Conservation (phyloP, 1,140 invertebrate species). For the Papilio dardanus region DNA sequence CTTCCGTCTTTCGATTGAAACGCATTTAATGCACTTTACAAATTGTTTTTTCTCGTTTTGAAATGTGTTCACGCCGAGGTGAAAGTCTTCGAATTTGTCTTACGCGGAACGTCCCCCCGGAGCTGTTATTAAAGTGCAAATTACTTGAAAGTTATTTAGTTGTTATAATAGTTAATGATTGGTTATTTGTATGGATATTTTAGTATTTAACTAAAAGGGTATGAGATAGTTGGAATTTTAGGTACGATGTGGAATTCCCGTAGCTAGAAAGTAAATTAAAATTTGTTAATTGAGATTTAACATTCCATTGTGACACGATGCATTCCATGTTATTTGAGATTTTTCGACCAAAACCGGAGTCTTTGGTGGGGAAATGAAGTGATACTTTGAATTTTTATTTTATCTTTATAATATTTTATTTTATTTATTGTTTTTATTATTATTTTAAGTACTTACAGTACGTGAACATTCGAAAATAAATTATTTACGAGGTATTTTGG, state of each 20-base stretch:
- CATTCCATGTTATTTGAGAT: slow-evolving; percentile 74
- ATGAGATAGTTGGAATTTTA: slow-evolving; percentile 50
- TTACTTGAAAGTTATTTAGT: slow-evolving; percentile 72
- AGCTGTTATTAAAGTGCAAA: slow-evolving; percentile 75
- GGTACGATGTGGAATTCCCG: slow-evolving; percentile 44
- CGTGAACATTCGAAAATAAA: slow-evolving; percentile 62
- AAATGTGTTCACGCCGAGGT: slow-evolving; percentile 44
- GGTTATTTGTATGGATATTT: slow-evolving; percentile 78
- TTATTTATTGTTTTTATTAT: slow-evolving; percentile 73
- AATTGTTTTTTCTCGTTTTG: slow-evolving; percentile 33
- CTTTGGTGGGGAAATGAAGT: slow-evolving; percentile 74
- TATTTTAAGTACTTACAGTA: slow-evolving; percentile 64
- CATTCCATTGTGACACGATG: slow-evolving; percentile 61
- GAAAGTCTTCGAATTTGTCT: slow-evolving; percentile 72
- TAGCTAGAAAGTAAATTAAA: slow-evolving; percentile 33
- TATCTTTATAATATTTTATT: slow-evolving; percentile 61
- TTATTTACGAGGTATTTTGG: slow-evolving; percentile 75
- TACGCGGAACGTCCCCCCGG: slow-evolving; percentile 78
- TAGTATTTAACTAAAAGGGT: slow-evolving; percentile 69
- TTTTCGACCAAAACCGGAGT: slow-evolving; percentile 48
- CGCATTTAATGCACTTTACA: slow-evolving; percentile 36
- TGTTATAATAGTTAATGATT: slow-evolving; percentile 69
- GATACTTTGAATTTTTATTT: slow-evolving; percentile 68
- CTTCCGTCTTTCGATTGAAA: slow-evolving; percentile 36
- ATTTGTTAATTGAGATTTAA: slow-evolving; percentile 40